Percentiles rank a stretch among this genome's conserved stretches.
Conservation (phyloP, 2,888 invertebrate species). For the Escarpia spicata region DNA sequence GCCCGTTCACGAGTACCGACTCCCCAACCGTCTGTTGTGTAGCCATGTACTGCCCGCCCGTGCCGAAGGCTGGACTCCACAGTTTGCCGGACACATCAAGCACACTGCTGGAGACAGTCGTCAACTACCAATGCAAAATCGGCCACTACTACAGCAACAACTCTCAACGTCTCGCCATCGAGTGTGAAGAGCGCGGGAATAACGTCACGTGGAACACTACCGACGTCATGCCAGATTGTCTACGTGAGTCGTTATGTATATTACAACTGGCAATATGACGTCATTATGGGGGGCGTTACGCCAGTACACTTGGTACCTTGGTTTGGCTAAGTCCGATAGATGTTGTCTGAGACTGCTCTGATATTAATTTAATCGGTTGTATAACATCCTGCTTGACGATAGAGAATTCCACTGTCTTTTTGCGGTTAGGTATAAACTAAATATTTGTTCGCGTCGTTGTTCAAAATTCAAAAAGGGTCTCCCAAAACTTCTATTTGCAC, state of each 20-base stretch:
- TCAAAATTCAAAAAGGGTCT: no score
- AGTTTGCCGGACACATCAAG: constrained; percentile 26
- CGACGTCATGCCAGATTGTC: constrained; percentile 32
- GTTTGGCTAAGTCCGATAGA: no score
- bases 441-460: no score
- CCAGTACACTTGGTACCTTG: no score
- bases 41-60: constrained; percentile 34
- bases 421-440: no score
- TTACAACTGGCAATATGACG: background rate
- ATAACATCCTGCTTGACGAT: no score
- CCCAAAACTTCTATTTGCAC: no score
- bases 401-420: no score
- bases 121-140: constrained; percentile 36
- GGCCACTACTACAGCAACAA: constrained; percentile 38
- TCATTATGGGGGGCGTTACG: background rate
- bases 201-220: constrained; percentile 36
- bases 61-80: constrained; percentile 26
- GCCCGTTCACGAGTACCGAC: no score
- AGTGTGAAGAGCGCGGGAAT: constrained; percentile 30
- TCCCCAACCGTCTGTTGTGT: background rate
- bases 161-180: constrained; percentile 21
- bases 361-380: no score
- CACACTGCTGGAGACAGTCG: constrained; percentile 38
- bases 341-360: no score
- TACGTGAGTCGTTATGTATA: constrained; percentile 34